phyloP scores from a whole-genome alignment of 2,888 invertebrate species.

The Choristoneura rosaceana region DNA sequence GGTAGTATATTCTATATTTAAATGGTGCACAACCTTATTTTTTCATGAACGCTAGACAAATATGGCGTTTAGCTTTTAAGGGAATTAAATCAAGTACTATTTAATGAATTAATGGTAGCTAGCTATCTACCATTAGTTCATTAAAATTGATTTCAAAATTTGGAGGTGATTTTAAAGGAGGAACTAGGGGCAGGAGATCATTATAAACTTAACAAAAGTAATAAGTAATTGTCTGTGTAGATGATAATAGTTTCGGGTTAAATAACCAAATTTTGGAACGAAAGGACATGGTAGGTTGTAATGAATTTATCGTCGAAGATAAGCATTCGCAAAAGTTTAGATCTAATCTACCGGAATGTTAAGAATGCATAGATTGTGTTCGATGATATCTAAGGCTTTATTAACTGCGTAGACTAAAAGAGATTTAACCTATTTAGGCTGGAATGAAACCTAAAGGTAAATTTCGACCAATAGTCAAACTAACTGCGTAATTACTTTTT shows the following conservation, averaged over 20 bases:
- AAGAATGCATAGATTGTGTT: conserved; percentile 58
- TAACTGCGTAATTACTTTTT: conserved; percentile 67
- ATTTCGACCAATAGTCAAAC: conserved; percentile 72
- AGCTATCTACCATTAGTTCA: conserved; percentile 44
- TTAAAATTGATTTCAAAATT: conserved; percentile 61
- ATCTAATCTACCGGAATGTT: conserved; percentile 61
- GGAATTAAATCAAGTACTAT: conserved; percentile 70
- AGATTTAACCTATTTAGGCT: conserved; percentile 80
- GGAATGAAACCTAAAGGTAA: conserved; percentile 74
- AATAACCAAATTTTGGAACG: conserved; percentile 15
- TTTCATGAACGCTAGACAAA: conserved; percentile 83
- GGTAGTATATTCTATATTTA: conserved; percentile 79
- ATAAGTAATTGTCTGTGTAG: conserved; percentile 10
- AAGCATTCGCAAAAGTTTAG: conserved; percentile 56
- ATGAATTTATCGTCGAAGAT: conserved; percentile 50
- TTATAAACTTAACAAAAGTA: conserved; percentile 46
- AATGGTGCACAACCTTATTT: conserved; percentile 85
- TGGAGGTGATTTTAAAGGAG: conserved; percentile 68
- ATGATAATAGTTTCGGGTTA: conserved; percentile 47
- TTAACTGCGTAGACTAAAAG: conserved; percentile 69
- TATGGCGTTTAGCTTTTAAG: conserved; percentile 78
- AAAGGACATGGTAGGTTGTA: conserved; percentile 41
- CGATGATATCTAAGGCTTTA: conserved; percentile 70
- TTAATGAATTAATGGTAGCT: conserved; percentile 67
- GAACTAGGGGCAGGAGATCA: conserved; percentile 73